Evolutionary conservation across 1,140 invertebrate genomes (phyloP).

Genomic region (Cecropterus lyciades): DNA sequence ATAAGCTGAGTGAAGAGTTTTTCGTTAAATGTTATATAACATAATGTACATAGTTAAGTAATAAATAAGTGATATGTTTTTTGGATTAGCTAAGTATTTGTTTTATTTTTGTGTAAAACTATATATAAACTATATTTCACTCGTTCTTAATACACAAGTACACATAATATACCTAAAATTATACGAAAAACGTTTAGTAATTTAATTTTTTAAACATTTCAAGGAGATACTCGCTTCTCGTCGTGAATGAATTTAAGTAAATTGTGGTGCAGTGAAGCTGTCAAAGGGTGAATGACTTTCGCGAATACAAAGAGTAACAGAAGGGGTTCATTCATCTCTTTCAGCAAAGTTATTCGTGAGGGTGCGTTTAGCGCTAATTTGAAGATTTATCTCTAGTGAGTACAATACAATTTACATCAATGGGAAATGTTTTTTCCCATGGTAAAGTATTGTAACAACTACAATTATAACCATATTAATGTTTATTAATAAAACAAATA

Average conservation of each 20-base stretch:
- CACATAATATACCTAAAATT: no score
- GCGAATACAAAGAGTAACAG: constrained; percentile 33
- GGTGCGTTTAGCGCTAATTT: constrained; percentile 24
- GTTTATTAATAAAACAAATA: no score
- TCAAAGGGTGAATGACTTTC: constrained; percentile 31
- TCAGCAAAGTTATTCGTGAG: constrained; percentile 17
- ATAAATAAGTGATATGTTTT: no score
- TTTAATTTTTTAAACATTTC: background rate
- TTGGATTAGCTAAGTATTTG: no score
- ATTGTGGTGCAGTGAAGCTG: constrained; percentile 27
- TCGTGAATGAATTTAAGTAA: constrained; percentile 29
- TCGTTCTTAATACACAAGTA: no score
- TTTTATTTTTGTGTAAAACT: no score
- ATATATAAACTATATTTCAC: no score
- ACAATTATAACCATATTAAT: background rate
- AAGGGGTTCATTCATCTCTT: constrained; percentile 34
- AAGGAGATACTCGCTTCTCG: constrained; percentile 2
- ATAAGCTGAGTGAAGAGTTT: no score
- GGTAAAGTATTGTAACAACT: background rate
- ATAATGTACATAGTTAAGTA: no score
- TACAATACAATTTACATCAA: background rate
- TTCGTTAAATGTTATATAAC: no score
- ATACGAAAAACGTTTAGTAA: no score
- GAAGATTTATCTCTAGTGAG: constrained; percentile 23
- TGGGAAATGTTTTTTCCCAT: no score